These are phyloP conservation scores for Rhinolophus ferrumequinum DNA, from an alignment of 2,113 vertebrate genomes.

Conservation along the genomic window DNA sequence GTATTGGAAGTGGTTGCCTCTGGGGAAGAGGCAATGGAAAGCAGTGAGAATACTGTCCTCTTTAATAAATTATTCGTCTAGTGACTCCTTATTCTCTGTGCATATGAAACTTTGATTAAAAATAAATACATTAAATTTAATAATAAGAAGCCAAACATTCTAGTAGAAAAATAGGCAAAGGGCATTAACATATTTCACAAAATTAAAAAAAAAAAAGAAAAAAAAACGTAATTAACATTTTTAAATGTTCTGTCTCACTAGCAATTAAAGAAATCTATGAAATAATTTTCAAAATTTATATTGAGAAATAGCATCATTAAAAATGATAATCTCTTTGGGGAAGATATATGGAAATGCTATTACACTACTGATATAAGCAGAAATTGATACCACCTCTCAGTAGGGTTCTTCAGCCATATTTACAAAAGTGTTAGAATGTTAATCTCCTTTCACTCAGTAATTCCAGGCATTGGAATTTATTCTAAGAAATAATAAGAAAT, in stretches of 20 bases:
- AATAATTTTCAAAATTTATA: background rate
- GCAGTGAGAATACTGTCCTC: background rate
- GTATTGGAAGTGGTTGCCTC: background rate
- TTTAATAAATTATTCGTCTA: background rate
- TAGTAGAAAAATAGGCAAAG: background rate
- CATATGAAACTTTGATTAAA: background rate
- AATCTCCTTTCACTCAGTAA: background rate
- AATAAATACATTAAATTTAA: conserved; percentile 19
- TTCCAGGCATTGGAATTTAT: background rate
- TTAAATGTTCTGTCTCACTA: background rate
- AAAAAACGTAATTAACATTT: background rate
- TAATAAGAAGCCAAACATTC: background rate
- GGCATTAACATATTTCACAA: background rate
- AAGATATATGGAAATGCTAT: background rate
- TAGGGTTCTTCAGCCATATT: background rate
- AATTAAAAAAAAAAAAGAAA: background rate
- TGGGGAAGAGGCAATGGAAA: background rate
- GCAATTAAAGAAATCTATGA: background rate
- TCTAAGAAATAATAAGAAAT: conserved; percentile 4
- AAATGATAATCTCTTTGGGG: background rate
- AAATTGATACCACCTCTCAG: background rate
- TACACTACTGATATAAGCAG: background rate
- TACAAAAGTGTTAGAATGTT: background rate
- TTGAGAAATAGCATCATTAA: background rate
- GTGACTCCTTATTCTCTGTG: background rate